phyloP scores from a whole-genome alignment of 2,797 vertebrate species.

The Cyprinella venusta region DNA sequence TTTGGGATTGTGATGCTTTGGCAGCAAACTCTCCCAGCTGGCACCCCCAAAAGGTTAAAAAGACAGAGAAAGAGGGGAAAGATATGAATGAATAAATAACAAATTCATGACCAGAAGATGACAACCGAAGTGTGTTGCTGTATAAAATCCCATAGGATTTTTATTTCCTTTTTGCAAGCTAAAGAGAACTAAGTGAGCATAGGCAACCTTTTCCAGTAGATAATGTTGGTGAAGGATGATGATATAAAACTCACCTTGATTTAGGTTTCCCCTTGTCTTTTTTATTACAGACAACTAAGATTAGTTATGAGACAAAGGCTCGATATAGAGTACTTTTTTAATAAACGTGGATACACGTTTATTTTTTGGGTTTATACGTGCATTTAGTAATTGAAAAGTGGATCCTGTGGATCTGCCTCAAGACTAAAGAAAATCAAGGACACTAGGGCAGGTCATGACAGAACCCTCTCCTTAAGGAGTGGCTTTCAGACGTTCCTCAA shows the following conservation, averaged over 20 bases:
- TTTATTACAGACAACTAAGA: not conserved
- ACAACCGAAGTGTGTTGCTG: not conserved
- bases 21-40: conserved; percentile 5
- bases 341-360: no score
- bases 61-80: not conserved
- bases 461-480: no score
- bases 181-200: not conserved
- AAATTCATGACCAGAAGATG: not conserved
- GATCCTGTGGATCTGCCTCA: no score
- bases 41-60: conserved; percentile 22
- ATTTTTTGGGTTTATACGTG: no score
- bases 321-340: not conserved
- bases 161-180: not conserved
- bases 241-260: not conserved
- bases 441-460: no score
- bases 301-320: not conserved
- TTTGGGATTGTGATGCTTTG: conserved; percentile 14
- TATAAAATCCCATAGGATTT: not conserved
- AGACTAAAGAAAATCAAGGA: no score
- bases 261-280: not conserved
- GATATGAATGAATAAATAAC: not conserved
- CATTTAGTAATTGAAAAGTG: not conserved
- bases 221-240: not conserved
- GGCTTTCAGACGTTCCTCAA: no score
- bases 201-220: no score